phyloP scores from a whole-genome alignment of 2,113 vertebrate genomes.

The Montifringilla adamsi region DNA sequence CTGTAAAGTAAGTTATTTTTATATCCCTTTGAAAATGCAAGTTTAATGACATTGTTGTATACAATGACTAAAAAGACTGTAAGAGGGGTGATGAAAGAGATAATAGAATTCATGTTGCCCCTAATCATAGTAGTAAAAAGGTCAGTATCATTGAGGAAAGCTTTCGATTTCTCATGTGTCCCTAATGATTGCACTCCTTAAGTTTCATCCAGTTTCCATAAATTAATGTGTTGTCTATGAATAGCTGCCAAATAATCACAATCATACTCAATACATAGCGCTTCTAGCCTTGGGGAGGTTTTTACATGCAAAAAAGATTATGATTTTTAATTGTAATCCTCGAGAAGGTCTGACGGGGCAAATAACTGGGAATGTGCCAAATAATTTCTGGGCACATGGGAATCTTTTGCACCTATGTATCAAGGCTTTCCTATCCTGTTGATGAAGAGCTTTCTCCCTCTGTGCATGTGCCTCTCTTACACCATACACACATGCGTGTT shows the following conservation, averaged over 20 bases:
- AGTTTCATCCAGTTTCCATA: conserved; percentile 66
- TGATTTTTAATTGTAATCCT: conserved; percentile 71
- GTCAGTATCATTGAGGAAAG: conserved; percentile 5
- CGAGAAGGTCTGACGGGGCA: conserved; percentile 55
- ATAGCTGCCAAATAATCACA: conserved; percentile 69
- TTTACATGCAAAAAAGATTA: conserved; percentile 71
- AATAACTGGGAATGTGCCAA: conserved; percentile 54
- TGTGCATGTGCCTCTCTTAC: neutral
- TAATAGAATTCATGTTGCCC: conserved; percentile 26
- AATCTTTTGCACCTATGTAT: conserved; percentile 52
- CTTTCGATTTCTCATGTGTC: neutral
- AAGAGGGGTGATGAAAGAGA: neutral
- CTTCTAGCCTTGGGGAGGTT: conserved; percentile 61
- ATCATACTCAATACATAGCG: conserved; percentile 48
- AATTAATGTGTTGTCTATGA: conserved; percentile 68
- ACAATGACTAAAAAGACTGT: neutral
- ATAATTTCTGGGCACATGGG: conserved; percentile 51
- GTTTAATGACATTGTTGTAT: neutral
- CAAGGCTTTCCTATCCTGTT: conserved; percentile 40
- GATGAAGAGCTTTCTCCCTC: conserved; percentile 42
- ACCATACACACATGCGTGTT: neutral
- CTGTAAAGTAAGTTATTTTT: conserved; percentile 86
- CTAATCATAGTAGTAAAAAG: conserved; percentile 21
- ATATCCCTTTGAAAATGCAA: conserved; percentile 25
- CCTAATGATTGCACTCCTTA: conserved; percentile 28